These are phyloP conservation scores for Pipistrellus pygmaeus DNA, from an alignment of 2,797 vertebrate species.

Conservation along the genomic window DNA sequence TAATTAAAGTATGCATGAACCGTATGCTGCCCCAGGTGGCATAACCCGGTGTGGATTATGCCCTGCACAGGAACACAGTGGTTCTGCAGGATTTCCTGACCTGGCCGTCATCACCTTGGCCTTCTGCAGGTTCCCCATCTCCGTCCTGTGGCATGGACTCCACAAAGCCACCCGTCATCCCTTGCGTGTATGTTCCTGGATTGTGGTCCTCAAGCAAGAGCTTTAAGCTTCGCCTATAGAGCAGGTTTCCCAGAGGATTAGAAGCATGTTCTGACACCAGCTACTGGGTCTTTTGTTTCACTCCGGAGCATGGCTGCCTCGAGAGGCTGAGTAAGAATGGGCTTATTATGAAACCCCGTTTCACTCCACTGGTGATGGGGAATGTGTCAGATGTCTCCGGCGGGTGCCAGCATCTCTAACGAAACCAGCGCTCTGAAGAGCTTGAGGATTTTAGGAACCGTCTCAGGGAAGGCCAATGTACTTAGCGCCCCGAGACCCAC, in stretches of 20 bases:
- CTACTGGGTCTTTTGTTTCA: conserved; percentile 42
- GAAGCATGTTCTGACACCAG: not conserved
- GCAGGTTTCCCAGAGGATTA: conserved; percentile 20
- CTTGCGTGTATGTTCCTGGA: not conserved
- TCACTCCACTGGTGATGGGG: conserved; percentile 18
- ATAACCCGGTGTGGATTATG: not conserved
- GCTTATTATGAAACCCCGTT: conserved; percentile 44
- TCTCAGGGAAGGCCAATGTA: not conserved
- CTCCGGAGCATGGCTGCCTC: not conserved
- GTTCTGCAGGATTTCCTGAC: not conserved
- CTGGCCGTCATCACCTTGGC: not conserved
- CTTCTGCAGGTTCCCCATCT: not conserved
- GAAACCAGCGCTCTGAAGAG: not conserved
- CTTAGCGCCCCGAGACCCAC: not conserved
- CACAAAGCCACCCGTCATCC: not conserved
- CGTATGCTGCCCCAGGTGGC: not conserved
- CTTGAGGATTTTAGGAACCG: not conserved
- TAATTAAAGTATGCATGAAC: not conserved
- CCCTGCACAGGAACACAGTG: not conserved
- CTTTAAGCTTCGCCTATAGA: not conserved
- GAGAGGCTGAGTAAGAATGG: not conserved
- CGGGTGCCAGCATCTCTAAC: not conserved
- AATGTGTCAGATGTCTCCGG: conserved; percentile 9
- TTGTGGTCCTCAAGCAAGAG: not conserved
- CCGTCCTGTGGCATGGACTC: not conserved